phyloP scores from a whole-genome alignment of 1,140 invertebrate species.

The Megathymus violae region DNA sequence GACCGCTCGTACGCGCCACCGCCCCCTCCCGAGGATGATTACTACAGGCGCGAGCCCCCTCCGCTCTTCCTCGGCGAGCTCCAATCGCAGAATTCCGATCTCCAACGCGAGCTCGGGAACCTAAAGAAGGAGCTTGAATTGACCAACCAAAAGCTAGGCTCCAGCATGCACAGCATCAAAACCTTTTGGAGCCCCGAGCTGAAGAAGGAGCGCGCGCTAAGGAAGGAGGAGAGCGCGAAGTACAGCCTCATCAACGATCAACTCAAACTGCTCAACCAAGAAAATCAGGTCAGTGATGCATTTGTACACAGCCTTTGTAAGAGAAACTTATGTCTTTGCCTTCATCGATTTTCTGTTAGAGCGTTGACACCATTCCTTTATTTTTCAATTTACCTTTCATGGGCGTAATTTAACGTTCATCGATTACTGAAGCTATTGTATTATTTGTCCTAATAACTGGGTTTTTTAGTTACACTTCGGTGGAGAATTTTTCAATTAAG shows the following conservation, averaged over 20 bases:
- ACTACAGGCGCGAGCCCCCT: constrained; percentile 72
- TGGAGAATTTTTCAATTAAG: too few species aligned
- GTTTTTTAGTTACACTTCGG: neutral
- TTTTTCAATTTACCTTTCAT: constrained; percentile 4
- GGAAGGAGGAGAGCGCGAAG: constrained; percentile 99
- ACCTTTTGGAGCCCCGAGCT: constrained; percentile 99
- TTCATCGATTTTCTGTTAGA: constrained; percentile 36
- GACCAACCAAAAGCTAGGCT: constrained; percentile 98
- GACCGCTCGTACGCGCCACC: constrained; percentile 78
- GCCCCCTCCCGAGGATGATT: constrained; percentile 73
- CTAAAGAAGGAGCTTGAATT: constrained; percentile 98
- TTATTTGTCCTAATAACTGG: too few species aligned
- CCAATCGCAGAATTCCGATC: constrained; percentile 96
- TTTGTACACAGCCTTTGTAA: constrained; percentile 22
- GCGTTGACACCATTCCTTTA: constrained; percentile 18
- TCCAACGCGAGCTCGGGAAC: constrained; percentile 97
- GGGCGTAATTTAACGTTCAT: constrained; percentile 1
- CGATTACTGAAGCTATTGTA: too few species aligned
- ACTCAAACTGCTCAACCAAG: constrained; percentile 97
- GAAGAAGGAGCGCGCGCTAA: constrained; percentile 97
- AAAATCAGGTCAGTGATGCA: constrained; percentile 94
- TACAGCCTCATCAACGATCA: constrained; percentile 98
- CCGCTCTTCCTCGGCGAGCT: constrained; percentile 93
- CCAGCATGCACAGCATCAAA: constrained; percentile 99
- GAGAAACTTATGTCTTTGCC: constrained; percentile 23